Conservation (phyloP, 2,797 vertebrate genomes). For the Rhynchonycteris naso region DNA sequence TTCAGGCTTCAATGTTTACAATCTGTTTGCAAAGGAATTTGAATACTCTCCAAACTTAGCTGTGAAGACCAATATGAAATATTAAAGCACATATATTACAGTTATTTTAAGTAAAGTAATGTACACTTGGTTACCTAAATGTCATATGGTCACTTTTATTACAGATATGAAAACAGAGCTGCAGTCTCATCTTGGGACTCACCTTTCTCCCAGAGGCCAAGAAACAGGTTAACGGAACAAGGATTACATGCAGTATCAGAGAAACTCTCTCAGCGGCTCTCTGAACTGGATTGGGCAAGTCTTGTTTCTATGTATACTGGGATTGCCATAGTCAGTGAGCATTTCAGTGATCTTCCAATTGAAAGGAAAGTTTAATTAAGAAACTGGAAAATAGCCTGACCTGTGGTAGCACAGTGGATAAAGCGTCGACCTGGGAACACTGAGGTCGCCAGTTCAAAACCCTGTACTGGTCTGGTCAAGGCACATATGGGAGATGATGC, state of each 20-base stretch:
- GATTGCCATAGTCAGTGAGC: not conserved
- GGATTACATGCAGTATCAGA: constrained; percentile 91
- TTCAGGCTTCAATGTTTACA: not conserved
- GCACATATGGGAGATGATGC: too few species aligned
- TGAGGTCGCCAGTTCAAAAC: too few species aligned
- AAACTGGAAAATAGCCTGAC: not conserved
- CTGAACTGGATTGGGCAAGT: constrained; percentile 92
- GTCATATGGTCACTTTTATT: constrained; percentile 40
- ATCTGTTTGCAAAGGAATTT: not conserved
- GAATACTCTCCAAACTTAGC: not conserved
- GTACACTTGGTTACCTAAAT: not conserved
- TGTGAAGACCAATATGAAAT: not conserved
- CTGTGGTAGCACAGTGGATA: too few species aligned
- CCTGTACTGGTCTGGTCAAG: too few species aligned
- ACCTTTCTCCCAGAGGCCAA: constrained; percentile 83
- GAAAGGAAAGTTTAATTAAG: not conserved
- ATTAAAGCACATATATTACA: constrained; percentile 10
- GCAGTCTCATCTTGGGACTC: constrained; percentile 77
- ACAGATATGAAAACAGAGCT: constrained; percentile 67
- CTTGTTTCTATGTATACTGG: constrained; percentile 19
- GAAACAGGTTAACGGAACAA: constrained; percentile 86
- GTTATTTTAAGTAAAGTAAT: constrained; percentile 45
- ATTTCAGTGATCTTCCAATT: not conserved
- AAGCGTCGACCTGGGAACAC: too few species aligned
- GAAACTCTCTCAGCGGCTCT: constrained; percentile 90